Percentiles rank a stretch among this genome's conserved stretches.
phyloP scores from a whole-genome alignment of 2,797 vertebrate species.

The Pitangus sulphuratus region DNA sequence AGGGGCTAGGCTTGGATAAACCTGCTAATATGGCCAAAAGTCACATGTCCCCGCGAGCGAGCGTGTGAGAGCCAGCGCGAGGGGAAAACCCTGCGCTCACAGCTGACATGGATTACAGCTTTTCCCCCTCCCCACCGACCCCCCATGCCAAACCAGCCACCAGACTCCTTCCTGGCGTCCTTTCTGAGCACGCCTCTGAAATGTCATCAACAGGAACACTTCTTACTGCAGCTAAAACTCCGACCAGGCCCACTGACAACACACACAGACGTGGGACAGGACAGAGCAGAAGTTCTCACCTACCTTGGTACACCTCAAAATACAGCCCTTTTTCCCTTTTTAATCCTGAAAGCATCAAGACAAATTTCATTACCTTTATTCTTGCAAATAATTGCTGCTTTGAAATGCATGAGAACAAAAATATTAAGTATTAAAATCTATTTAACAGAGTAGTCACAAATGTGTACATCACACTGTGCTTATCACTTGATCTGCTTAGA shows the following conservation, averaged over 20 bases:
- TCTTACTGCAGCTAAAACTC: not conserved
- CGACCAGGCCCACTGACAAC: not conserved
- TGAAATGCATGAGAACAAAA: not conserved
- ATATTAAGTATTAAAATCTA: not conserved
- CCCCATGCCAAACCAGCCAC: not conserved
- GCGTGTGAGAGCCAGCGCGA: not conserved
- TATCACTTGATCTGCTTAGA: not conserved
- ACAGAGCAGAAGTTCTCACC: not conserved
- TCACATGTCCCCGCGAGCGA: not conserved
- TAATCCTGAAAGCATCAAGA: not conserved
- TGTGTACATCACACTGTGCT: not conserved
- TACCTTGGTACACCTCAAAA: not conserved
- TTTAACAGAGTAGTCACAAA: not conserved
- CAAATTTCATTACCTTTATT: not conserved
- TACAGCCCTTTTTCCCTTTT: not conserved
- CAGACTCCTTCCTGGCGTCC: not conserved
- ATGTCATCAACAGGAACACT: not conserved
- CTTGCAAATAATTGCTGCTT: conserved; percentile 1
- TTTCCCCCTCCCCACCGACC: not conserved
- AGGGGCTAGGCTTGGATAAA: conserved; percentile 55
- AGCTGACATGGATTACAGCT: not conserved
- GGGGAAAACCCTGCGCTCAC: not conserved
- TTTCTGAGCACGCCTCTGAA: not conserved
- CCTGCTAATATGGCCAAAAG: conserved; percentile 61
- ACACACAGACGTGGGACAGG: rapidly evolving